Evolutionary conservation across 2,797 vertebrate genomes (phyloP), one percentile per base, ranked within the genome.

Genomic region (Thripadectes ignobilis): DNA sequence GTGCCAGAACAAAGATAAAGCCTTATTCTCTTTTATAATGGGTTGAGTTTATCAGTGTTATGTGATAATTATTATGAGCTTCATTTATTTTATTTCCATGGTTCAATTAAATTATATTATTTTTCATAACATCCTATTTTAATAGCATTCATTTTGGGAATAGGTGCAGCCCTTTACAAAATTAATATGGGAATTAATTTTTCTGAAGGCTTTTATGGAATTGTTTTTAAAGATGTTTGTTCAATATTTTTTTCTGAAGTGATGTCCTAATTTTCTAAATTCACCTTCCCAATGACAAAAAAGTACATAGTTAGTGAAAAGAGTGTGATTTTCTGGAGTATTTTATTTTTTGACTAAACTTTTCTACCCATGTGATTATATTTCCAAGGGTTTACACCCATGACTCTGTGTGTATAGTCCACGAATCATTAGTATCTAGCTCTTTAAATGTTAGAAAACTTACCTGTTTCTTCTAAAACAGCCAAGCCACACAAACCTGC

Each of bases 401-500:
- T 32, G 8, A 57, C 59, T 82, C 16, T n/a, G 10, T 29, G 26
- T 36, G 6, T 45, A 24, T 22, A 49, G 18, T 57, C 7, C 18
- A 20, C 16, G n/a, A 80, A 27, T 38, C 36, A 59, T n/a, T 48
- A 72, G n/a, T 19, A 46, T 7, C 2, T 48, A 29, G 20, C 36
- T 69, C 75, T 32, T 7, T 2, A 39, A 38, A 22, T 32, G 4
- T 27, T 82, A n/a, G 32, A 54, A 91, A 79, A 38, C 7, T n/a
- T 73, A 39, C 1, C 2, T n/a, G 3, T 27, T 59, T 39, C 45
- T 76, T 41, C n/a, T 32, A 41, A 26, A 52, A 52, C 36, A 67
- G 62, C 5, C 4, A 38, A 48, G 46, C 0, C 0, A 10, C 22
- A 36, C 20, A 5, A 48, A 65, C 1, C 6, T 10, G 12, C 20